Evolutionary conservation across 2,113 vertebrate species (phyloP).

Genomic region (Saimiri boliviensis): DNA sequence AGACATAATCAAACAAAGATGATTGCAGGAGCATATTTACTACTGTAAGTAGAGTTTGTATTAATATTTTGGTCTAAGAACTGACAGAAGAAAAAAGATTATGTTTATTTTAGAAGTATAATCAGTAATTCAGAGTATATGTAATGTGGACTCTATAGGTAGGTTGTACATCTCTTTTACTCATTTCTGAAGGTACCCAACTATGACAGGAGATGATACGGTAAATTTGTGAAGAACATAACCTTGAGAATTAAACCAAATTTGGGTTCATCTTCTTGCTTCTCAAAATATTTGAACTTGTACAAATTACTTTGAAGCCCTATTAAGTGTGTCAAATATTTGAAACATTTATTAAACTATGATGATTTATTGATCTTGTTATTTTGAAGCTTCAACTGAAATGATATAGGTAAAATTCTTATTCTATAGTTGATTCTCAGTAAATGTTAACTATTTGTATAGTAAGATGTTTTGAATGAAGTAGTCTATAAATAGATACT

Average conservation of each 20-base stretch:
- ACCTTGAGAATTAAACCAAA: background rate
- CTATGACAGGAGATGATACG: background rate
- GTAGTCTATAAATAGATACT: background rate
- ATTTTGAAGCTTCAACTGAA: background rate
- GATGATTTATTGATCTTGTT: background rate
- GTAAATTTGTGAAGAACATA: background rate
- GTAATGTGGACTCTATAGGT: too few relatives aligned
- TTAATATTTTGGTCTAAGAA: background rate
- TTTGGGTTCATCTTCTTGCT: background rate
- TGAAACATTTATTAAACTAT: background rate
- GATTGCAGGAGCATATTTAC: background rate
- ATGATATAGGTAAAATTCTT: background rate
- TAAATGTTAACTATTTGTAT: background rate
- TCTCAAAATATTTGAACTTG: conserved; percentile 4
- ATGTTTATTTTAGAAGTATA: background rate
- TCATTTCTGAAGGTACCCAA: background rate
- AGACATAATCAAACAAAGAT: background rate
- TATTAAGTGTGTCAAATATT: background rate
- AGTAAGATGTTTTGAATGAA: background rate
- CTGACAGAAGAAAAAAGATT: background rate
- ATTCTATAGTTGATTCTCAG: background rate
- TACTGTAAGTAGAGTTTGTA: background rate
- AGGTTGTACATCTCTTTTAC: background rate
- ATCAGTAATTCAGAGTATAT: background rate
- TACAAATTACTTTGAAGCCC: background rate